A percentile compares a stretch with the other conserved stretches of the same genome.
Evolutionary conservation across 92 coral and sea anemone genomes (phyloP).

Genomic region (Parazoanthus darwini): DNA sequence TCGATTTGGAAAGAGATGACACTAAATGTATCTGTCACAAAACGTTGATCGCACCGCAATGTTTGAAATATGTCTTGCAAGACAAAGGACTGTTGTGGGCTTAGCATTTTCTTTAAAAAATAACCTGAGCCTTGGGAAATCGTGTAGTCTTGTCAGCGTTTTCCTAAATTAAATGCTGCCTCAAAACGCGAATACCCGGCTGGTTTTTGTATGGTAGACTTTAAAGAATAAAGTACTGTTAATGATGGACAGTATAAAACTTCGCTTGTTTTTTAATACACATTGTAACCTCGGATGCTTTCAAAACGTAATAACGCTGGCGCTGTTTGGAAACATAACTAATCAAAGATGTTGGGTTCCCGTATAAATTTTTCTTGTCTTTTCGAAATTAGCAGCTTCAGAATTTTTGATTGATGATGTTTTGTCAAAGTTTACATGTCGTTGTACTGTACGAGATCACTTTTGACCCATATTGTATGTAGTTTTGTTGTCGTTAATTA

Average conservation of each 20-base stretch:
- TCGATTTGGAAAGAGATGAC: neutral
- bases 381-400: neutral
- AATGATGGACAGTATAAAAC: too few species aligned
- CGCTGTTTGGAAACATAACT: neutral
- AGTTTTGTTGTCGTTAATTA: neutral
- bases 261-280: too few species aligned
- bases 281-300: too few species aligned
- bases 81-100: neutral
- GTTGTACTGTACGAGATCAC: too few species aligned
- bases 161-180: neutral
- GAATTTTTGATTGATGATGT: neutral
- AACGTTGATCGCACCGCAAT: neutral
- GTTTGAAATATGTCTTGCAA: neutral
- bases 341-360: too few species aligned
- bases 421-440: too few species aligned
- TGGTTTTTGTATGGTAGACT: neutral
- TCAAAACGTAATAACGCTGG: too few species aligned
- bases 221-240: too few species aligned
- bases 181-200: neutral
- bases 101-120: neutral
- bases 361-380: neutral
- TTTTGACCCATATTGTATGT: too few species aligned
- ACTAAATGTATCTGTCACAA: slow-evolving; percentile 5
- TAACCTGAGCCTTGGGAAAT: too few species aligned
- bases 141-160: neutral